Conservation (phyloP, 2,113 vertebrate species). For the Zeus faber region DNA sequence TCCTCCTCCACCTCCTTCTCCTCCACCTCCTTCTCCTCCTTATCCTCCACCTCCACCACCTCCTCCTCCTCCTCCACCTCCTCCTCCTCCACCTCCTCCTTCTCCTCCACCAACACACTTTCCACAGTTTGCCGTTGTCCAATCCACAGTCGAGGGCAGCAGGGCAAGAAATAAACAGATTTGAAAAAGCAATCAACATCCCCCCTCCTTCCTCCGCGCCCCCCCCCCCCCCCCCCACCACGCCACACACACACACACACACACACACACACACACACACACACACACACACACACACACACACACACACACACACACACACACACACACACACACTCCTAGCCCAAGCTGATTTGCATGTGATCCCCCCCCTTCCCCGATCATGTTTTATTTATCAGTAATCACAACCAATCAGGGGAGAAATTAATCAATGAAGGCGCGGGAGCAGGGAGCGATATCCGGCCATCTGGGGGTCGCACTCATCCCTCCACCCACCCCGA, state of each 20-base stretch:
- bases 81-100: no score
- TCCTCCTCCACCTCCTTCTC: no score
- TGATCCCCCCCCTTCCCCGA: slow-evolving; percentile 77
- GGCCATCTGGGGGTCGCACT: slow-evolving; percentile 87
- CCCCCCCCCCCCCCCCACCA: not conserved
- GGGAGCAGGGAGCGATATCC: slow-evolving; percentile 77
- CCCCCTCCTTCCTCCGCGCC: slow-evolving; percentile 55
- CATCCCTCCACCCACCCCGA: slow-evolving; percentile 53
- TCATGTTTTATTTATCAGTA: slow-evolving; percentile 88
- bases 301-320: not conserved
- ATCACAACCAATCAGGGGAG: slow-evolving; percentile 87
- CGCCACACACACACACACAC: not conserved
- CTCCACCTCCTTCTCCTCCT: no score
- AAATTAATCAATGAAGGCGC: slow-evolving; percentile 87
- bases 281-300: not conserved
- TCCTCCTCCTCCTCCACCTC: no score
- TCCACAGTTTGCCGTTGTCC: slow-evolving; percentile 55
- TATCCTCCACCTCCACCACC: no score
- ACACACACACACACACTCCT: slow-evolving; percentile 12
- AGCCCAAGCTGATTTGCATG: slow-evolving; percentile 79
- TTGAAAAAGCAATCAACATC: slow-evolving; percentile 81
- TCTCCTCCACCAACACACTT: no score
- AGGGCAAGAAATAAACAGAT: slow-evolving; percentile 78
- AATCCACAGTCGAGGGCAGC: slow-evolving; percentile 69
- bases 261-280: no score